A percentile compares a stretch with the other conserved stretches of the same genome.
Conservation (phyloP, 2,113 vertebrate genomes). For the Aix galericulata region DNA sequence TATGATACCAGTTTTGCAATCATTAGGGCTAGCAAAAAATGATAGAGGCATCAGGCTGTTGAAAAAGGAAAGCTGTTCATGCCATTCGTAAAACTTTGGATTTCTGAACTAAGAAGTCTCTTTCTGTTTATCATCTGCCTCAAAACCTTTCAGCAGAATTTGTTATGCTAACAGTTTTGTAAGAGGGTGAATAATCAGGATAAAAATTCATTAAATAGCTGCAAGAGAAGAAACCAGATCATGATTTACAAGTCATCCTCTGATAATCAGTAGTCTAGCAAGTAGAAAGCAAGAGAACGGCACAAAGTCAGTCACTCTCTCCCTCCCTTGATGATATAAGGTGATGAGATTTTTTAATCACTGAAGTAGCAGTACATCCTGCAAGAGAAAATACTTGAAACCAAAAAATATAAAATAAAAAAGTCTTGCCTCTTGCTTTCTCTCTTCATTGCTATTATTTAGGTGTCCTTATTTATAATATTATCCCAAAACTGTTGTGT, state of each 20-base stretch:
- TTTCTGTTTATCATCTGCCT: not conserved
- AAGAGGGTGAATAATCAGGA: not conserved
- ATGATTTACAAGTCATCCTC: not conserved
- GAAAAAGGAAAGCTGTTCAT: not conserved
- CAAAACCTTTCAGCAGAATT: not conserved
- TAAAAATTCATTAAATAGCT: not conserved
- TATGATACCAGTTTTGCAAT: conserved; percentile 48
- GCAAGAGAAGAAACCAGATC: not conserved
- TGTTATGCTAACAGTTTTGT: not conserved
- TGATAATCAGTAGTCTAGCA: not conserved
- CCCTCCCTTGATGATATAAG: not conserved
- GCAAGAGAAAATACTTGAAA: not conserved
- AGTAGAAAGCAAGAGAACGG: not conserved
- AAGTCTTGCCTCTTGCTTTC: not conserved
- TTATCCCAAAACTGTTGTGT: not conserved
- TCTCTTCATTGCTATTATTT: not conserved
- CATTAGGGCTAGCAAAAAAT: conserved; percentile 5
- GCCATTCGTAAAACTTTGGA: not conserved
- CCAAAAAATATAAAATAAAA: not conserved
- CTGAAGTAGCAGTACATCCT: not conserved
- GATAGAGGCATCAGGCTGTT: not conserved
- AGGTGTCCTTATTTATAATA: not conserved
- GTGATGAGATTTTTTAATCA: not conserved
- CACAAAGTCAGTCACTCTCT: not conserved
- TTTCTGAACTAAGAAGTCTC: not conserved